Percentiles rank a stretch among this genome's conserved stretches.
Conservation (phyloP, 2,797 vertebrate genomes). For the Diplodus sargus region DNA sequence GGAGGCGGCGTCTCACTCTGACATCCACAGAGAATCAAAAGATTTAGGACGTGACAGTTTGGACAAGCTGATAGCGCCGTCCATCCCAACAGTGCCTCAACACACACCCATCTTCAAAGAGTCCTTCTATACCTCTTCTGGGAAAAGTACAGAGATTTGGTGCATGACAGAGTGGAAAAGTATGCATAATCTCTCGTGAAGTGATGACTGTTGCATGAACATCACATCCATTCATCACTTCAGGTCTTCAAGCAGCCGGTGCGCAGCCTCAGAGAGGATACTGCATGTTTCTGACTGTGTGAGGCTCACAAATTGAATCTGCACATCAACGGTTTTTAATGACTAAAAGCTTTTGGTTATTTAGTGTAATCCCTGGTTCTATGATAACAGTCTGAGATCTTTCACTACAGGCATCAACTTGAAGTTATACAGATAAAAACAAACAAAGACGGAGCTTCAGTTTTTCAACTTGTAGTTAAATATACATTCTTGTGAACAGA, state of each 20-base stretch:
- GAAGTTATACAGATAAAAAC: neutral
- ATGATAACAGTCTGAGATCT: constrained; percentile 15
- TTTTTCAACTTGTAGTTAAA: neutral
- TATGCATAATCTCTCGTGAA: constrained; percentile 41
- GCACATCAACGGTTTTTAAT: constrained; percentile 18
- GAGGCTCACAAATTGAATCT: constrained; percentile 22
- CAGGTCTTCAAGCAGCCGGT: constrained; percentile 29
- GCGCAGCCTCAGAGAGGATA: constrained; percentile 16
- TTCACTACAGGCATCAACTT: neutral
- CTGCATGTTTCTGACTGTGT: neutral
- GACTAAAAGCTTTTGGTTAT: constrained; percentile 8
- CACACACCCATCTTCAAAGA: constrained; percentile 43
- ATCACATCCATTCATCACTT: constrained; percentile 44
- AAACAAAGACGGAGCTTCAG: neutral
- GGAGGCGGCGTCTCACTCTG: constrained; percentile 1
- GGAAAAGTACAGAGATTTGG: constrained; percentile 27
- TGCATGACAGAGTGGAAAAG: constrained; percentile 47
- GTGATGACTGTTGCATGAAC: constrained; percentile 41
- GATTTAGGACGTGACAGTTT: constrained; percentile 5
- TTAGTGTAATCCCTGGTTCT: constrained; percentile 20
- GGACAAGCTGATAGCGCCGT: neutral
- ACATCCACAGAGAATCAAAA: neutral
- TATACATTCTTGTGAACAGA: neutral
- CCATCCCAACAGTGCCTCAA: neutral
- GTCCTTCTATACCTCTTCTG: constrained; percentile 31